Evolutionary conservation across 2,113 vertebrate genomes (phyloP), one percentile per base, ranked within the genome.

Genomic region (Ptilonorhynchus violaceus): DNA sequence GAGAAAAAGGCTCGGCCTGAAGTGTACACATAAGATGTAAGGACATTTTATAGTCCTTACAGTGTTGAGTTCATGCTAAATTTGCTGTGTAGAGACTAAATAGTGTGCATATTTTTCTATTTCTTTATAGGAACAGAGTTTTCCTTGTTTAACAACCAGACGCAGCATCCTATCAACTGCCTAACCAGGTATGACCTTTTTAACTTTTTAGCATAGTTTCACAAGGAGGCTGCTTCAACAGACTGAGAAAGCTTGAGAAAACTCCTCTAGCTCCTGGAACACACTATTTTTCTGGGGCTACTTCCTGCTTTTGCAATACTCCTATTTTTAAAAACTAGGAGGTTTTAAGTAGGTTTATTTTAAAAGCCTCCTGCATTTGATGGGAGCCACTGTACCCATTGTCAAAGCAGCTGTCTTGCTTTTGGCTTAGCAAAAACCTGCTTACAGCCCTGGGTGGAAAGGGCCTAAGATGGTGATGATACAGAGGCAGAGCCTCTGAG

Each of bases 101-200:
- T 31, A 69, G 78, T 49, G 25, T 68, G 11, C 33, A 5, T 58
- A 6, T 94, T 85, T 91, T n/a, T 87, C 69, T 92, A 23, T 88
- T 96, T 93, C 85, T 96, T 96, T 46, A n/a, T 86, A 98, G 97
- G 96, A 97, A 30, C 88, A 94, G 81, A 27, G 52, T 59, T 96
- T 84, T 76, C 74, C 47, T 85, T 89, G 63, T 95, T 94, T 97
- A 92, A 95, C 82, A 95, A 55, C 31, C 94, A 90, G 84, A 33
- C 76, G 1, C 85, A 95, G 60, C 81, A 31, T 78, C 88, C 63
- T 92, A 22, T 70, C n/a, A 76, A 89, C 96, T 89, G 85, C 86
- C 55, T 94, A 56, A 97, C 35, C 80, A 97, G 98, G 97, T 98
- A 97, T 92, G 97, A 84, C 10, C n/a, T 62, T 90, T 89, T 73